Evolutionary conservation across 2,888 invertebrate genomes (phyloP).

Genomic region (Sarcophaga carnaria): DNA sequence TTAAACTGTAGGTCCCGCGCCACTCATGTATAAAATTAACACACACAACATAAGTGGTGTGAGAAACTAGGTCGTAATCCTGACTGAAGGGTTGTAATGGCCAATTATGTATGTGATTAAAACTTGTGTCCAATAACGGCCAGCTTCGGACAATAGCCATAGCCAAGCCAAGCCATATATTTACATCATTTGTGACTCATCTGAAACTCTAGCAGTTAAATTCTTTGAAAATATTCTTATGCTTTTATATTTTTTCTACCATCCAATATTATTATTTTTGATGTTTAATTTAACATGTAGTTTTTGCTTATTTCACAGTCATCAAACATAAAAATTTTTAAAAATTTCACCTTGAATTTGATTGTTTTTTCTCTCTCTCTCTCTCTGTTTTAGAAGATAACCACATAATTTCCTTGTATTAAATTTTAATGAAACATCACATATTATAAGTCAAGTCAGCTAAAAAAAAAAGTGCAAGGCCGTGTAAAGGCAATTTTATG

Average conservation of each 20-base stretch:
- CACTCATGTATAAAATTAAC: too few relatives aligned
- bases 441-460: not conserved
- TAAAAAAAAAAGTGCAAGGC: not conserved
- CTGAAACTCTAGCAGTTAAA: too few relatives aligned
- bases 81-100: too few relatives aligned
- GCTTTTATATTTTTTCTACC: slow-evolving; percentile 5
- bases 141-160: too few relatives aligned
- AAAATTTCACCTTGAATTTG: slow-evolving; percentile 22
- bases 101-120: too few relatives aligned
- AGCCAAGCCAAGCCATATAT: too few relatives aligned
- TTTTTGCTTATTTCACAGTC: not conserved
- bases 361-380: not conserved
- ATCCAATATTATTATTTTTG: slow-evolving; percentile 10
- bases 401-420: not conserved
- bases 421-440: not conserved
- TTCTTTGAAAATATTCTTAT: too few relatives aligned
- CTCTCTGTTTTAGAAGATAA: not conserved
- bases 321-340: not conserved
- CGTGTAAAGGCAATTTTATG: slow-evolving; percentile 17
- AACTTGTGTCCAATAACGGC: too few relatives aligned
- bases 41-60: too few relatives aligned
- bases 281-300: not conserved
- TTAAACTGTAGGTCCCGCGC: too few relatives aligned
- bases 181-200: too few relatives aligned
- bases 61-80: too few relatives aligned